Conservation (phyloP, 2,113 vertebrate species). For the Athene noctua region DNA sequence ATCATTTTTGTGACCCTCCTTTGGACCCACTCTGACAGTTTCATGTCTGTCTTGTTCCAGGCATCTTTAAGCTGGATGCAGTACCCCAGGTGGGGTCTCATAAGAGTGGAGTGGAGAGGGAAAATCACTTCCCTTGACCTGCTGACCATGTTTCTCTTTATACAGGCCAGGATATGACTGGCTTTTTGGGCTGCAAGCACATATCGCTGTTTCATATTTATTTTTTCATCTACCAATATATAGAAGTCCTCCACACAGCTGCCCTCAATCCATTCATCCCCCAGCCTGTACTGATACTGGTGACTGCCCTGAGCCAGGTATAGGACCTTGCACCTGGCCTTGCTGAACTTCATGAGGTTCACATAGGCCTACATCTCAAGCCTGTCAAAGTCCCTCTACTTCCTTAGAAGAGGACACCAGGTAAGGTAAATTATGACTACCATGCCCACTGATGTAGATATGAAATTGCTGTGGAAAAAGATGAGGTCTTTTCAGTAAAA, state of each 20-base stretch:
- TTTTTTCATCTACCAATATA: background rate
- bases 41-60: background rate
- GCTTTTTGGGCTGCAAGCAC: background rate
- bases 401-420: background rate
- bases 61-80: too few relatives aligned
- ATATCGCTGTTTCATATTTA: background rate
- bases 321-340: too few relatives aligned
- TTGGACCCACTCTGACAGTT: background rate
- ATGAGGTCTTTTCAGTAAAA: background rate
- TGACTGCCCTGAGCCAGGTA: background rate
- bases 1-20: background rate
- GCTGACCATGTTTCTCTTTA: background rate
- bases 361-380: background rate
- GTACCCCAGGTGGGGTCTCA: background rate
- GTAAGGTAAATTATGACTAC: background rate
- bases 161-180: background rate
- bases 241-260: background rate
- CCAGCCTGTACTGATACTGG: background rate
- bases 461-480: background rate
- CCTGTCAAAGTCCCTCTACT: background rate
- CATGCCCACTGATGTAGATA: background rate
- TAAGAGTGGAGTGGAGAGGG: rapidly evolving
- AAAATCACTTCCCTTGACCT: background rate
- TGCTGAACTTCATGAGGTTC: background rate
- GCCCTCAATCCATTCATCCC: background rate